Evolutionary conservation across 2,113 vertebrate species (phyloP).

Genomic region (Dolichotis patagonum): DNA sequence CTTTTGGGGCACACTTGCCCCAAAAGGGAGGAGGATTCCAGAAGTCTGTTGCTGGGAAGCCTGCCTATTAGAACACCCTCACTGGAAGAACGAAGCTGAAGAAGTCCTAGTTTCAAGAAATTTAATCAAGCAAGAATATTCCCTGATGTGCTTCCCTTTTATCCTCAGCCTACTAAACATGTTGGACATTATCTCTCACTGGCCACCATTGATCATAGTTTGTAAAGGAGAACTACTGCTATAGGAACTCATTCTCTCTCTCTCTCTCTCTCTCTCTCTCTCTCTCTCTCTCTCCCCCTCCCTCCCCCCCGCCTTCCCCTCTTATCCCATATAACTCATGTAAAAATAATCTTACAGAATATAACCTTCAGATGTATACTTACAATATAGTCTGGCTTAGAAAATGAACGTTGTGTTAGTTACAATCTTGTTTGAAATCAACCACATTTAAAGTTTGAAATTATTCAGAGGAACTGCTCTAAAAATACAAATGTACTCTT

Average conservation of each 20-base stretch:
- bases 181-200: neutral
- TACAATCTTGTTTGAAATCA: too few species aligned
- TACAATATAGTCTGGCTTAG: neutral
- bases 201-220: neutral
- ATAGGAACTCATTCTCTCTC: neutral
- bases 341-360: neutral
- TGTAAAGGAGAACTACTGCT: neutral
- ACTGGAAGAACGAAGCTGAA: neutral
- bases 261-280: too few species aligned
- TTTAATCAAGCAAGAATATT: neutral
- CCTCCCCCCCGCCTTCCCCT: fast-evolving
- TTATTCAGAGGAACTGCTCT: slow-evolving; percentile 52
- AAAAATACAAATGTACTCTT: slow-evolving; percentile 61
- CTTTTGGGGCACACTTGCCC: neutral
- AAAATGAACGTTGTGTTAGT: slow-evolving; percentile 27
- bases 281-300: neutral
- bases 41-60: neutral
- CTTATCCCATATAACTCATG: neutral
- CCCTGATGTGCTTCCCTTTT: neutral
- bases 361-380: neutral
- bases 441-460: slow-evolving; percentile 26
- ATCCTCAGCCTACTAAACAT: neutral
- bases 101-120: neutral
- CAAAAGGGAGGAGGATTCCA: neutral
- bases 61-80: neutral